These are phyloP conservation scores for Rhagologus leucostigma DNA, from an alignment of 2,113 vertebrate genomes.

Conservation along the genomic window DNA sequence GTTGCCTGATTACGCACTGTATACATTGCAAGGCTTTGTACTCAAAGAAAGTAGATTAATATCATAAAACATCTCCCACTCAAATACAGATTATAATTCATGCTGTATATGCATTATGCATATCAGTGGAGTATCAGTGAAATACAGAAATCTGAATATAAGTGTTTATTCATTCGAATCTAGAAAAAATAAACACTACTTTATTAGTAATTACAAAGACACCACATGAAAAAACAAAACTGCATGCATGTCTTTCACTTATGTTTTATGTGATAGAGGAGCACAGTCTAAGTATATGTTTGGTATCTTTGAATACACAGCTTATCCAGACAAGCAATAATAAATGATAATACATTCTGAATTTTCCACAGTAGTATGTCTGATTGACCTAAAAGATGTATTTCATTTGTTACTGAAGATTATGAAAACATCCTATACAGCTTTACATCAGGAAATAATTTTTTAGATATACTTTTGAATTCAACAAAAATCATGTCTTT, in stretches of 20 bases:
- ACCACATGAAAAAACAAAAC: neutral
- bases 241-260: neutral
- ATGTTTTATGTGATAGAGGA: neutral
- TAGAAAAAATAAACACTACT: neutral
- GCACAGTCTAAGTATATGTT: neutral
- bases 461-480: neutral
- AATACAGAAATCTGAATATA: neutral
- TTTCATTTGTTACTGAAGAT: neutral
- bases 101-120: neutral
- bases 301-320: neutral
- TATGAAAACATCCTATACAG: neutral
- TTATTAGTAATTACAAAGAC: neutral
- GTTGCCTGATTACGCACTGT: neutral
- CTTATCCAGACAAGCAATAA: neutral
- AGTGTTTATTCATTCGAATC: neutral
- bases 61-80: neutral
- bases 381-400: neutral
- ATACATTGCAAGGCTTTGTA: neutral
- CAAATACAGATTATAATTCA: neutral
- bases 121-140: neutral
- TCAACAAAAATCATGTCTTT: neutral
- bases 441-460: neutral
- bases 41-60: neutral
- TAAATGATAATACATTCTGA: neutral
- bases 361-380: neutral